Conservation (phyloP, 2,888 invertebrate species). For the Dolichopus griseipennis region DNA sequence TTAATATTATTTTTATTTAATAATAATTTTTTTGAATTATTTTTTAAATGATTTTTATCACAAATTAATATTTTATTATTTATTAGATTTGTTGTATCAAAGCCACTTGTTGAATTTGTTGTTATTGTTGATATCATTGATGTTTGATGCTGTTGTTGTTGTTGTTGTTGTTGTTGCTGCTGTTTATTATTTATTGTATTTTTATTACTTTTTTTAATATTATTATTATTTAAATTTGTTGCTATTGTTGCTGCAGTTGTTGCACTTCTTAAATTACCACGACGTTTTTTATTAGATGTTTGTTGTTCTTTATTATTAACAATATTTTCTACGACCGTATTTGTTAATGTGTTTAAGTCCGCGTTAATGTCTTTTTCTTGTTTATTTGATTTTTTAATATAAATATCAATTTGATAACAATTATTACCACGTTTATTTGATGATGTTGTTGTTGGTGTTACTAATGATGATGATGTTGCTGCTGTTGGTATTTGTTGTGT, state of each 20-base stretch:
- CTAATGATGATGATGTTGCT: neutral
- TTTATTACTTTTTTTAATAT: neutral
- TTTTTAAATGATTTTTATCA: conserved; percentile 3
- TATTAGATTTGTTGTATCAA: neutral
- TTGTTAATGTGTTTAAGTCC: neutral
- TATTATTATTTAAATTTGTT: neutral
- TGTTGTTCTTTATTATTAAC: neutral
- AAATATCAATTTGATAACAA: neutral
- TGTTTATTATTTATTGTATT: neutral
- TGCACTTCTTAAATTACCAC: neutral
- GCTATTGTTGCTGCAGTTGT: neutral
- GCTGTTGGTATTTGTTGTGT: neutral
- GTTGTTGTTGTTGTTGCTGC: neutral
- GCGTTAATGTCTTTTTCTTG: neutral
- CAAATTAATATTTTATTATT: neutral
- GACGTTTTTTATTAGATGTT: neutral
- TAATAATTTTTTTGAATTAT: neutral
- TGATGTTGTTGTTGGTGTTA: neutral
- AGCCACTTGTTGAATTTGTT: neutral
- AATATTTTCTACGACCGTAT: neutral
- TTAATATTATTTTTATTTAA: neutral
- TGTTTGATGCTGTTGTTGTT: neutral
- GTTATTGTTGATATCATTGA: neutral
- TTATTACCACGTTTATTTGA: neutral
- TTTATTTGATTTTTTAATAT: neutral